phyloP scores from a whole-genome alignment of 1,140 invertebrate species.

The Physella acuta region DNA sequence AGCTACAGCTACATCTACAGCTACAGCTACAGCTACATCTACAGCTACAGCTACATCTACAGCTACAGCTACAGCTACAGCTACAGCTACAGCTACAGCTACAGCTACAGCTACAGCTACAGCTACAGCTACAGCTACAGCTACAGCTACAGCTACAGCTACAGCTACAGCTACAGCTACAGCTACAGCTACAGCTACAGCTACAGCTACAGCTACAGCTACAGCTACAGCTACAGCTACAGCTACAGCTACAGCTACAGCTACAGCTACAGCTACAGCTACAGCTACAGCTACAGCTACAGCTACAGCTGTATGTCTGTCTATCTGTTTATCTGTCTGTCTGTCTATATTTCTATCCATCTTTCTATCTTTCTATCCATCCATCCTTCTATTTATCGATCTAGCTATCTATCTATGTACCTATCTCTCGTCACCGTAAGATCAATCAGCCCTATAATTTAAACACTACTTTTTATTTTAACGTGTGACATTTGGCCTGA shows the following conservation, averaged over 20 bases:
- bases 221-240: background rate
- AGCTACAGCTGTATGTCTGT: background rate
- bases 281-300: background rate
- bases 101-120: background rate
- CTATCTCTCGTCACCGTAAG: background rate
- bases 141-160: background rate
- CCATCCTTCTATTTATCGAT: constrained; percentile 6
- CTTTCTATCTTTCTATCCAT: constrained; percentile 10
- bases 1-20: background rate
- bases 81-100: background rate
- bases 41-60: background rate
- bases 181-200: background rate
- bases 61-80: background rate
- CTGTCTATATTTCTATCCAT: constrained; percentile 8
- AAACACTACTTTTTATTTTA: no score
- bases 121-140: background rate
- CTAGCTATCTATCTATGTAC: constrained; percentile 10
- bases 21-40: background rate
- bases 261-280: background rate
- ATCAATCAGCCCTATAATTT: no score
- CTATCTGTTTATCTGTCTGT: constrained; percentile 9
- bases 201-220: background rate
- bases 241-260: background rate
- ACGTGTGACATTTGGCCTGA: no score
- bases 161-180: background rate